These are phyloP conservation scores for Rhineura floridana DNA, from an alignment of 2,113 vertebrate genomes.

Conservation along the genomic window DNA sequence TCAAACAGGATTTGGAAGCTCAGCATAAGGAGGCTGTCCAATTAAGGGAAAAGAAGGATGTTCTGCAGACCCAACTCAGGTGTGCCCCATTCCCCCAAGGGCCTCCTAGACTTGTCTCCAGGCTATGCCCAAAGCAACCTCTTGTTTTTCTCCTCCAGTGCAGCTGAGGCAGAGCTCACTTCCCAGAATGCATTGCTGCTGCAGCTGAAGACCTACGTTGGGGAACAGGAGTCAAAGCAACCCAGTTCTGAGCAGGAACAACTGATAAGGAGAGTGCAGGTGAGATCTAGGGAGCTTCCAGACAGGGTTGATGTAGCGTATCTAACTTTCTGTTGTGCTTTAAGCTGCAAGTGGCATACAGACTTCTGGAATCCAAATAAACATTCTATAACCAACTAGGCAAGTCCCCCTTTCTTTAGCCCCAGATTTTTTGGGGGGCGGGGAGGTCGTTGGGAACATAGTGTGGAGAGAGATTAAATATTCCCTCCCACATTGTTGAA, in stretches of 20 bases:
- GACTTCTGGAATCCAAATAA: neutral
- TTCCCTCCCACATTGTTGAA: no score
- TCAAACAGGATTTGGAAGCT: conserved; percentile 58
- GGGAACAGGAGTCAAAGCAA: conserved; percentile 55
- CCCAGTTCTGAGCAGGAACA: conserved; percentile 46
- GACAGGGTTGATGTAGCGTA: no score
- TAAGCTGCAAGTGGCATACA: neutral
- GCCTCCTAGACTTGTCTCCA: neutral
- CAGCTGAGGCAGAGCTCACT: conserved; percentile 57
- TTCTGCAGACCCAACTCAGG: conserved; percentile 55
- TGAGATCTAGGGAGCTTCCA: conserved; percentile 18
- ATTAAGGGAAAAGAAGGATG: conserved; percentile 17
- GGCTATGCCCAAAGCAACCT: neutral
- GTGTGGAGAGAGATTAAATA: no score
- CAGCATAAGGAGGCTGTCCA: conserved; percentile 15
- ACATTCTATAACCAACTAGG: no score
- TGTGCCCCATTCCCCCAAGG: neutral
- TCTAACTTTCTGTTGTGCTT: no score
- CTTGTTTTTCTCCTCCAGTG: conserved; percentile 37
- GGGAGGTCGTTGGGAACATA: no score
- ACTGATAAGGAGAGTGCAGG: conserved; percentile 60
- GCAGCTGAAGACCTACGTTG: conserved; percentile 69
- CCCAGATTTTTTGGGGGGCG: no score
- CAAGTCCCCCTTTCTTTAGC: neutral
- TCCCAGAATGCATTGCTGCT: conserved; percentile 66